Conservation (phyloP, 1,140 invertebrate genomes). For the Drosophila santomea region DNA sequence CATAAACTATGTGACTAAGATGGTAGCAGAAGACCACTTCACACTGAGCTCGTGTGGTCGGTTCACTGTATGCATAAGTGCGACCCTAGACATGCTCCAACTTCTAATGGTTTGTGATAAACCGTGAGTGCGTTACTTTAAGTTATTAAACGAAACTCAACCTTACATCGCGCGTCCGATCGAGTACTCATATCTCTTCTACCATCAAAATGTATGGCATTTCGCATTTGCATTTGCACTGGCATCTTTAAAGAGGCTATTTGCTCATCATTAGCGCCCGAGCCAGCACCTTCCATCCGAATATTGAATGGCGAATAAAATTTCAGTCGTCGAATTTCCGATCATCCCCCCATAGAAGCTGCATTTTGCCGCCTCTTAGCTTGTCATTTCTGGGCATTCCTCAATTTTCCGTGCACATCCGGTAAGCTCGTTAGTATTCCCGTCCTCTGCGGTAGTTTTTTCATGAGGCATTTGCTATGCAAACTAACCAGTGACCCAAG, state of each 20-base stretch:
- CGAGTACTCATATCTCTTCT: neutral
- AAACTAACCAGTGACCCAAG: conserved; percentile 54
- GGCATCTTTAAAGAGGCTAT: conserved; percentile 58
- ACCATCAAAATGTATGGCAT: conserved; percentile 1
- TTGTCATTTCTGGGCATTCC: conserved; percentile 23
- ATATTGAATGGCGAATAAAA: conserved; percentile 54
- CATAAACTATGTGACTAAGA: conserved; percentile 39
- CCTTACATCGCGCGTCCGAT: neutral
- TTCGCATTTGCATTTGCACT: conserved; percentile 32
- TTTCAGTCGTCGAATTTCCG: conserved; percentile 25
- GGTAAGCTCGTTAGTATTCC: conserved; percentile 62
- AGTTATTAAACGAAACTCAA: conserved; percentile 8
- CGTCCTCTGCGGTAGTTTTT: conserved; percentile 21
- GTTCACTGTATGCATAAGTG: neutral
- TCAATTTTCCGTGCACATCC: conserved; percentile 43
- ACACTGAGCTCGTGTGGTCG: neutral
- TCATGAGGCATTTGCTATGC: conserved; percentile 51
- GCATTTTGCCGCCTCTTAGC: conserved; percentile 14
- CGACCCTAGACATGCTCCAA: neutral
- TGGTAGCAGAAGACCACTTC: neutral
- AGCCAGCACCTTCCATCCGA: conserved; percentile 1
- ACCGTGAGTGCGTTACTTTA: neutral
- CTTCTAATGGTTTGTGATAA: too few relatives aligned
- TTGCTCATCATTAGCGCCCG: conserved; percentile 63
- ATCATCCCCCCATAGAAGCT: conserved; percentile 2